Percentiles rank a stretch among this genome's conserved stretches.
phyloP scores from a whole-genome alignment of 1,140 invertebrate species.

The Metopolophium dirhodum region DNA sequence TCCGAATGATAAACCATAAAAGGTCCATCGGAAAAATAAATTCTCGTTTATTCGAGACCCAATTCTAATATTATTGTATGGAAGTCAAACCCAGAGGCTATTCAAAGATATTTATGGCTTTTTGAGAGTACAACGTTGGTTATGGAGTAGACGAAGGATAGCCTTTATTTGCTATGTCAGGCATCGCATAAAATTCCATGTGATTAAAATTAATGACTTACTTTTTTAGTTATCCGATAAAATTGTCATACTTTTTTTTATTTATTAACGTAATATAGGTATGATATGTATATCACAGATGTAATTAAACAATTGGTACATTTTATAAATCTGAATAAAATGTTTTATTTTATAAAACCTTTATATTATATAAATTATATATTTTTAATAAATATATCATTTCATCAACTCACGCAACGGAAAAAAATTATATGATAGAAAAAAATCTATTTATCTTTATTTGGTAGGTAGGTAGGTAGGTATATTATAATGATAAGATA shows the following conservation, averaged over 20 bases:
- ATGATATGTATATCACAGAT: not conserved
- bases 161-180: slow-evolving; percentile 44
- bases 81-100: slow-evolving; percentile 38
- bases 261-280: not conserved
- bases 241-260: not conserved
- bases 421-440: not conserved
- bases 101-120: slow-evolving; percentile 52
- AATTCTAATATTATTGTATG: slow-evolving; percentile 52
- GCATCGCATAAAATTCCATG: slow-evolving; percentile 34
- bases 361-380: not conserved
- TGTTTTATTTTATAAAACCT: not conserved
- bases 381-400: not conserved
- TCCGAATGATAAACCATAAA: slow-evolving; percentile 32
- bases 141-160: slow-evolving; percentile 30
- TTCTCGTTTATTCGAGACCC: slow-evolving; percentile 23
- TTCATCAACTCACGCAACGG: not conserved
- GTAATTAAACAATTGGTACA: not conserved
- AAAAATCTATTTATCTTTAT: not conserved
- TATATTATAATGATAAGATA: not conserved
- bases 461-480: not conserved
- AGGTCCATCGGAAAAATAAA: slow-evolving; percentile 40
- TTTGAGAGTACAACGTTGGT: slow-evolving; percentile 28
- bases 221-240: slow-evolving; percentile 13
- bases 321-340: not conserved
- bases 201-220: slow-evolving; percentile 49